Conservation (phyloP, 2,888 invertebrate genomes). For the Mylabris sibirica region DNA sequence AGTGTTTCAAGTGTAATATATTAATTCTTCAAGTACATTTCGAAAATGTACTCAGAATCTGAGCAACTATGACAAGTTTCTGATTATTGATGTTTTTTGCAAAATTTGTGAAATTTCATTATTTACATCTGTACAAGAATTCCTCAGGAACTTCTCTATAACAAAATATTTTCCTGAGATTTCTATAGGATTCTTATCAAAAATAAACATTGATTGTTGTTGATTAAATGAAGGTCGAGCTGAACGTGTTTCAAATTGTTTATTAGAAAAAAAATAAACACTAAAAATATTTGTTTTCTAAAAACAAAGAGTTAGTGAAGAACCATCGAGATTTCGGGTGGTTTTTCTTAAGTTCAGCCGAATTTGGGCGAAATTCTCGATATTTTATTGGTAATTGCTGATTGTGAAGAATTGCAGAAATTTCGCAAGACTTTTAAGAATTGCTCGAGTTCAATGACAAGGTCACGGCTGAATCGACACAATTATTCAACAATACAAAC, state of each 20-base stretch:
- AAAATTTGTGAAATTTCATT: too few species aligned
- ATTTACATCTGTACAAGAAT: too few species aligned
- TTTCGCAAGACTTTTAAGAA: neutral
- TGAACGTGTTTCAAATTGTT: neutral
- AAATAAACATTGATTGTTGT: neutral
- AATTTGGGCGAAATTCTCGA: neutral
- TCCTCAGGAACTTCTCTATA: too few species aligned
- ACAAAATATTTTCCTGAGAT: too few species aligned
- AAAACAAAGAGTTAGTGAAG: neutral
- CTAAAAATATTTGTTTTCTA: neutral
- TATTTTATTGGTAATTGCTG: neutral
- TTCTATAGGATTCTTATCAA: too few species aligned
- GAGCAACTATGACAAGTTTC: too few species aligned
- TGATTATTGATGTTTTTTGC: too few species aligned
- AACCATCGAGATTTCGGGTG: neutral
- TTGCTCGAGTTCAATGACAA: neutral
- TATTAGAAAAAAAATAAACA: neutral
- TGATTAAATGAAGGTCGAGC: neutral
- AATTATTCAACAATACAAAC: slow-evolving; percentile 4
- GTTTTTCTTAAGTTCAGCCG: neutral
- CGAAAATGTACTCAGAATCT: too few species aligned
- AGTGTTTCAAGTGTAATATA: too few species aligned
- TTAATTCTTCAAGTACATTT: too few species aligned
- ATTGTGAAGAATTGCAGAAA: neutral
- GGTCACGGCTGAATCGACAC: slow-evolving; percentile 22